Conservation (phyloP, 2,888 invertebrate species). For the Troglohyphantes excavatus region DNA sequence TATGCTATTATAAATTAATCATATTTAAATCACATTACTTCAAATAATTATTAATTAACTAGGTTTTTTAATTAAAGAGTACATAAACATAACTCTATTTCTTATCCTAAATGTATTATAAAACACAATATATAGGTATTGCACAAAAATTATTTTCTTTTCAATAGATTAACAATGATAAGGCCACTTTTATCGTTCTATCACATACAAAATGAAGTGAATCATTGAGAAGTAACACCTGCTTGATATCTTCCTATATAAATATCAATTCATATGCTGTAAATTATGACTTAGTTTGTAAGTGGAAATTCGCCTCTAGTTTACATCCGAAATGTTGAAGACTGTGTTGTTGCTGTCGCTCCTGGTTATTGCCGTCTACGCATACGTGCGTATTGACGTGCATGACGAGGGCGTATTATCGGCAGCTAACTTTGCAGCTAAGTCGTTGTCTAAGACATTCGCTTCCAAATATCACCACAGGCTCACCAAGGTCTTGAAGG, state of each 20-base stretch:
- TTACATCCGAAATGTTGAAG: constrained; percentile 27
- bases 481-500: constrained; percentile 16
- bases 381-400: neutral
- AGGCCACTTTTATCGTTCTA: no score
- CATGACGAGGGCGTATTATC: constrained; percentile 18
- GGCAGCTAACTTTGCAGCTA: constrained; percentile 12
- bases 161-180: no score
- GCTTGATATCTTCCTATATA: neutral
- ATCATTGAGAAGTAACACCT: constrained; percentile 1
- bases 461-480: constrained; percentile 24
- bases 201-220: no score
- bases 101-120: no score
- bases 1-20: no score
- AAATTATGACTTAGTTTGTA: neutral
- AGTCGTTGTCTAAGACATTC: neutral
- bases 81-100: no score
- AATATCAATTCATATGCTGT: neutral
- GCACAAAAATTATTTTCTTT: no score
- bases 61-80: no score
- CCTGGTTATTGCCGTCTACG: constrained; percentile 14
- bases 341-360: neutral
- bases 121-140: no score
- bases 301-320: no score
- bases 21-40: no score
- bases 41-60: no score